phyloP scores from a whole-genome alignment of 2,888 invertebrate species.

The Bugula neritina region DNA sequence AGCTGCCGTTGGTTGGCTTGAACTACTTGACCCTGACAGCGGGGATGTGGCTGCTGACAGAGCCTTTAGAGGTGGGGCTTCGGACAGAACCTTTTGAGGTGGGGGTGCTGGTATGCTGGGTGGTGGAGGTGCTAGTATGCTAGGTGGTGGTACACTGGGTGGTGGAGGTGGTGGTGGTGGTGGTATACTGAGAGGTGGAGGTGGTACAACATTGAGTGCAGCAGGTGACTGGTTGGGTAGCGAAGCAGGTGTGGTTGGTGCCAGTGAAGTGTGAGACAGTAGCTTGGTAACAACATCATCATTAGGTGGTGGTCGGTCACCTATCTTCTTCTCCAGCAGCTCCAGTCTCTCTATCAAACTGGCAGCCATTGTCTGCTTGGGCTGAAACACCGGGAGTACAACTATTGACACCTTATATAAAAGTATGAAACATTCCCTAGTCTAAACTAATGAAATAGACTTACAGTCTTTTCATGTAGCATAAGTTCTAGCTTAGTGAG shows the following conservation, averaged over 20 bases:
- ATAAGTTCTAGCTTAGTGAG: too few relatives aligned
- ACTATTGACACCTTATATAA: too few relatives aligned
- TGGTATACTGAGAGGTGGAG: neutral
- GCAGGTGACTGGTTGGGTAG: neutral
- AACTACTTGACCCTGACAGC: too few relatives aligned
- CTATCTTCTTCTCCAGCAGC: slow-evolving; percentile 24
- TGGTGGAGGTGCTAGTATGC: neutral
- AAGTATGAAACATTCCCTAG: too few relatives aligned
- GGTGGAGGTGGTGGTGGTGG: neutral
- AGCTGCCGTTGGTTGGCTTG: too few relatives aligned
- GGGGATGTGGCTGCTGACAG: too few relatives aligned
- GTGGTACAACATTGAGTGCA: neutral
- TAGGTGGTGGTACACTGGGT: neutral
- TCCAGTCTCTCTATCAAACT: neutral
- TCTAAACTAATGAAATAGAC: too few relatives aligned
- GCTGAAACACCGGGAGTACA: neutral
- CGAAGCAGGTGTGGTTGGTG: neutral
- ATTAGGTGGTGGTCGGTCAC: slow-evolving; percentile 16
- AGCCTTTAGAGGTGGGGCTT: too few relatives aligned
- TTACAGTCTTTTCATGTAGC: too few relatives aligned
- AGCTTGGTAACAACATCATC: neutral
- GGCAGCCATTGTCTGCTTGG: neutral
- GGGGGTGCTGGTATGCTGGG: neutral
- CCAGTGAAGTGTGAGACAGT: neutral
- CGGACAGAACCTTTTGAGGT: too few relatives aligned